Evolutionary conservation across 2,888 invertebrate genomes (phyloP).

Genomic region (Holacanthella duospinosa): DNA sequence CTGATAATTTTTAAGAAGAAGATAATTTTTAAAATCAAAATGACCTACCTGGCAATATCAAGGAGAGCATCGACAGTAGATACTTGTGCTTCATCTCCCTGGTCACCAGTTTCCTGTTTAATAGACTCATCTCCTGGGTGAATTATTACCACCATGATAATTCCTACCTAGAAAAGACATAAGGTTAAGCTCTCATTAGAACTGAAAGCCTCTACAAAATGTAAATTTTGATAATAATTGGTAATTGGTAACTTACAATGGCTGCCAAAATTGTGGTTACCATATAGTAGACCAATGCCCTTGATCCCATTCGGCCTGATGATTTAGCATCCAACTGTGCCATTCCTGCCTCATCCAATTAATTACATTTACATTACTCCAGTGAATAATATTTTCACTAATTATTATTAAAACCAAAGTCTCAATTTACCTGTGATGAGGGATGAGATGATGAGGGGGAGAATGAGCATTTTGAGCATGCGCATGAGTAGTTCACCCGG

Average conservation of each 20-base stretch:
- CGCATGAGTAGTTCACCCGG: slow-evolving; percentile 59
- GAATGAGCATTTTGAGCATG: slow-evolving; percentile 57
- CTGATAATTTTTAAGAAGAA: too few species aligned
- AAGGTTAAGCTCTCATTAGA: background rate
- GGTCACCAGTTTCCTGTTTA: slow-evolving; percentile 33
- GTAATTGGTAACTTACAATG: slow-evolving; percentile 45
- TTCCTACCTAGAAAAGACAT: slow-evolving; percentile 35
- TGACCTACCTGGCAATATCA: slow-evolving; percentile 48
- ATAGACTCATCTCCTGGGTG: slow-evolving; percentile 53
- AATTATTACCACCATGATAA: slow-evolving; percentile 52
- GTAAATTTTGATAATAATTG: too few species aligned
- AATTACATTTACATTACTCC: background rate
- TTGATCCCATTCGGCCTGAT: slow-evolving; percentile 53
- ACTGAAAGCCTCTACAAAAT: background rate
- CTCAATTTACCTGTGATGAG: slow-evolving; percentile 49
- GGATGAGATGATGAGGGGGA: slow-evolving; percentile 56
- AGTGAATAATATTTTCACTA: background rate
- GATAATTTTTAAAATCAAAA: too few species aligned
- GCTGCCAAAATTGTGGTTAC: slow-evolving; percentile 56
- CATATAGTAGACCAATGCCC: slow-evolving; percentile 54
- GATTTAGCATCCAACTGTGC: slow-evolving; percentile 54
- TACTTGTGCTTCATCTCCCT: slow-evolving; percentile 40
- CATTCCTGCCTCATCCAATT: slow-evolving; percentile 45
- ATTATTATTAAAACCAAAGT: background rate
- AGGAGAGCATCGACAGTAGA: slow-evolving; percentile 51